Evolutionary conservation across 1,140 invertebrate species (phyloP), one percentile per base, ranked within the genome.

Genomic region (Portunus trituberculatus): DNA sequence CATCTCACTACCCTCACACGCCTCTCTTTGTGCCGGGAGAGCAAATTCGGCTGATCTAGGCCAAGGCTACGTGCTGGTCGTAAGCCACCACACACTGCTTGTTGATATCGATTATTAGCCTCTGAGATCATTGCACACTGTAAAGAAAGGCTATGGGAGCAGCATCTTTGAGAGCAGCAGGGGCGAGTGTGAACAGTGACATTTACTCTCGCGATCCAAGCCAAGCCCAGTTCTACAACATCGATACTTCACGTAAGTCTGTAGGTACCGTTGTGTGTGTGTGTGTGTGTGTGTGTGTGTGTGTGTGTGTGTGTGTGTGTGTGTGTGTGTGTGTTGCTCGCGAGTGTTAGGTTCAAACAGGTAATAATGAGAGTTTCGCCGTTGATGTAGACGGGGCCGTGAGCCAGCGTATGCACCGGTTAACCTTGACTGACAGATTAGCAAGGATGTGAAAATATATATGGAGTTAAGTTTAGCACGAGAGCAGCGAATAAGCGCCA

Each of bases 231-330:
- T n/a, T 76, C n/a, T 1, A 76, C 12, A 76, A 76, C 67, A 76
- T 76, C n/a, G 67, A 76, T 76, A 76, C 67, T 76, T 76, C 12
- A 76, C n/a, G 6, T 8, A 76, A 2, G 67, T n/a, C 12, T n/a
- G 67, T 76, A 76, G 20, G n/a, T 76, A 76, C 16, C 1, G 67
- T 25, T 76, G 67, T 76, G 25, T 76, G 67, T 76, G 67, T 76
- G 67, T 76, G 67, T 76, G 67, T 76, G 67, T 76, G 67, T 76
- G 67, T 76, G 67, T 76, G 67, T 76, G 67, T 76, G 16, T n/a
- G 52, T 59, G 52, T 59, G 52, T 59, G 52, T 59, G 52, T 59
- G 52, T 59, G 52, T 59, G 52, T 59, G 52, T 59, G 52, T 59
- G 52, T 59, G 52, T 59, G 52, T 59, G 52, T 59, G 52, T 59